These are phyloP conservation scores for Scaptomyza graminum DNA, from an alignment of 1,140 invertebrate genomes.

Conservation along the genomic window DNA sequence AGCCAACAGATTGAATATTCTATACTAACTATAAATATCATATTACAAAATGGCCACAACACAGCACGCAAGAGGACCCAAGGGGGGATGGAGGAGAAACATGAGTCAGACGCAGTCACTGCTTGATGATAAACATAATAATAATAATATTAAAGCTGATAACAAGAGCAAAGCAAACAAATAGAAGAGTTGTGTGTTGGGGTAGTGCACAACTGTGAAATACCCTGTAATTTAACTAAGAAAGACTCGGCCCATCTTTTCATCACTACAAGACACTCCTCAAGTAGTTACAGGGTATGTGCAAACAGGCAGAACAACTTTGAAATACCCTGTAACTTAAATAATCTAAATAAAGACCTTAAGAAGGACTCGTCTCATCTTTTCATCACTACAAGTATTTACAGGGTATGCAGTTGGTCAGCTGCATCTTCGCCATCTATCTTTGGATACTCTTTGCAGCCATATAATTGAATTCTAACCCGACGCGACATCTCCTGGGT, in stretches of 20 bases:
- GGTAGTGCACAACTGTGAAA: no score
- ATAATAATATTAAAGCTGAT: slow-evolving; percentile 34
- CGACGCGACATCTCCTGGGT: slow-evolving; percentile 70
- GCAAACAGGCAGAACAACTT: slow-evolving; percentile 12
- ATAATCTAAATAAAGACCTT: background rate
- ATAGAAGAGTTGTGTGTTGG: slow-evolving; percentile 28
- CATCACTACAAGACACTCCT: no score
- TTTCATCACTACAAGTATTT: background rate
- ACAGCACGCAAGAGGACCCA: background rate
- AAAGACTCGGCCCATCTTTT: no score
- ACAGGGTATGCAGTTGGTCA: slow-evolving; percentile 22
- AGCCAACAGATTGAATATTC: slow-evolving; percentile 64
- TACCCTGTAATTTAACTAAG: no score
- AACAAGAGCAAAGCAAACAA: slow-evolving; percentile 43
- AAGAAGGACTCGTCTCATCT: no score
- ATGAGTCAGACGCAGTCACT: slow-evolving; percentile 13
- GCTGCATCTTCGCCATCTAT: slow-evolving; percentile 32
- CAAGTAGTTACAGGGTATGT: no score
- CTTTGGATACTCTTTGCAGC: slow-evolving; percentile 43
- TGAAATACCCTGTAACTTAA: slow-evolving; percentile 3
- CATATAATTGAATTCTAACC: slow-evolving; percentile 79
- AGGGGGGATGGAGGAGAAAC: no score
- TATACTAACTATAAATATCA: slow-evolving; percentile 74
- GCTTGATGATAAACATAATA: slow-evolving; percentile 48
- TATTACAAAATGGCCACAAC: slow-evolving; percentile 71